Evolutionary conservation across 2,113 vertebrate species (phyloP).

Genomic region (Crotalus viridis): DNA sequence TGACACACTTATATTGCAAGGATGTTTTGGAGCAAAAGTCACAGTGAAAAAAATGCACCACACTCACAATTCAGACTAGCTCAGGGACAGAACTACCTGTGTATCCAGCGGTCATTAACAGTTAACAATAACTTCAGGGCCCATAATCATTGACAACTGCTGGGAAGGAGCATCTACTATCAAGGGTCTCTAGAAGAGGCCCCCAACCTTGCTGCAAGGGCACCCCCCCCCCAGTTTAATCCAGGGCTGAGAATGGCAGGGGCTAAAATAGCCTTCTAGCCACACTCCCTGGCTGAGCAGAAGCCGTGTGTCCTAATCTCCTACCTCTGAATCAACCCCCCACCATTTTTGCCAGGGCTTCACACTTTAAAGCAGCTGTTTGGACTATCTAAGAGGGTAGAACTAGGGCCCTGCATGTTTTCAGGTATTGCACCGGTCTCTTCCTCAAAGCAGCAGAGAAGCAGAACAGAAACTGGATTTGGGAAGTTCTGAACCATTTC

Average conservation of each 20-base stretch:
- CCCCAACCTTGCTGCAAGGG: background rate
- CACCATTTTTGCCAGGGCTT: background rate
- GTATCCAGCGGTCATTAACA: accelerated
- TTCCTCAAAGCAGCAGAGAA: too few species aligned
- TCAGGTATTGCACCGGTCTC: background rate
- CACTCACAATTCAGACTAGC: background rate
- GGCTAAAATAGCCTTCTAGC: background rate
- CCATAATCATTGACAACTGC: background rate
- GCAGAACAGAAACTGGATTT: background rate
- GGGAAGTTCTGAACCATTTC: background rate
- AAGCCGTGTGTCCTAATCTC: background rate
- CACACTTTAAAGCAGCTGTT: too few species aligned
- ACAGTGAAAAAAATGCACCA: background rate
- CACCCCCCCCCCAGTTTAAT: background rate
- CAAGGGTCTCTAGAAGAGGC: background rate
- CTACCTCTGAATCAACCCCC: background rate
- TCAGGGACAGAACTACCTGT: background rate
- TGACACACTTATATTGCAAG: background rate
- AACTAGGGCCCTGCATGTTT: background rate
- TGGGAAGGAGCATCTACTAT: background rate
- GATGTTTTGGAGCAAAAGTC: background rate
- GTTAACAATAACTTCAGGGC: background rate
- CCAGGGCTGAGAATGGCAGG: too few species aligned
- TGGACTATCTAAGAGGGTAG: background rate
- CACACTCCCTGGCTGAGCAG: too few species aligned